These are phyloP conservation scores for Cricetomys ansorgei DNA, from an alignment of 2,113 vertebrate species.

Conservation along the genomic window DNA sequence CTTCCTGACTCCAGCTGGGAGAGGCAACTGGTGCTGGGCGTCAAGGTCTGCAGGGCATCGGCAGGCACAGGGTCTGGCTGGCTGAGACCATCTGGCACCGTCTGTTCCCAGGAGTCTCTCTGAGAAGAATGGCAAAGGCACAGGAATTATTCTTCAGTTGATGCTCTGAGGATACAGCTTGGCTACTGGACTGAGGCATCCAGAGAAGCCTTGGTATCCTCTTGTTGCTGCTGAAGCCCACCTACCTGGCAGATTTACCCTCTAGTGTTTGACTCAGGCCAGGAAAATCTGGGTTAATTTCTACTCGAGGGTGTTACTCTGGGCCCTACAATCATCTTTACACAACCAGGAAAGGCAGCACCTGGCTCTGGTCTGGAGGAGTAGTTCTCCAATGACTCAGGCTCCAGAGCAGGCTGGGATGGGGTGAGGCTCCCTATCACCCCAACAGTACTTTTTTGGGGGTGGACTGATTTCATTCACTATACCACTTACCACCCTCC, in stretches of 20 bases:
- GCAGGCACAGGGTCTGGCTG: conserved; percentile 87
- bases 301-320: not conserved
- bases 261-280: not conserved
- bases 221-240: not conserved
- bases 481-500: not conserved
- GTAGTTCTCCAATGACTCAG: not conserved
- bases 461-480: not conserved
- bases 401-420: not conserved
- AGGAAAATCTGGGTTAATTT: not conserved
- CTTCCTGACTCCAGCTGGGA: conserved; percentile 86
- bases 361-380: not conserved
- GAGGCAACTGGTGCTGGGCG: conserved; percentile 84
- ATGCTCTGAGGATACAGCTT: fast-evolving
- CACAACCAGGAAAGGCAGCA: too few species aligned
- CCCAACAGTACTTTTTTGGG: not conserved
- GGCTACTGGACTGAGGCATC: fast-evolving
- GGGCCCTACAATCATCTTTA: not conserved
- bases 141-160: not conserved
- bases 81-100: conserved; percentile 84
- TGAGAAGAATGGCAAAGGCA: conserved; percentile 76
- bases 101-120: conserved; percentile 95
- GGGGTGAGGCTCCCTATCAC: not conserved
- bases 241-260: not conserved
- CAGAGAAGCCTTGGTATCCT: not conserved
- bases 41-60: conserved; percentile 86